These are phyloP conservation scores for Pyralis farinalis DNA, from an alignment of 2,888 invertebrate species.

Conservation along the genomic window DNA sequence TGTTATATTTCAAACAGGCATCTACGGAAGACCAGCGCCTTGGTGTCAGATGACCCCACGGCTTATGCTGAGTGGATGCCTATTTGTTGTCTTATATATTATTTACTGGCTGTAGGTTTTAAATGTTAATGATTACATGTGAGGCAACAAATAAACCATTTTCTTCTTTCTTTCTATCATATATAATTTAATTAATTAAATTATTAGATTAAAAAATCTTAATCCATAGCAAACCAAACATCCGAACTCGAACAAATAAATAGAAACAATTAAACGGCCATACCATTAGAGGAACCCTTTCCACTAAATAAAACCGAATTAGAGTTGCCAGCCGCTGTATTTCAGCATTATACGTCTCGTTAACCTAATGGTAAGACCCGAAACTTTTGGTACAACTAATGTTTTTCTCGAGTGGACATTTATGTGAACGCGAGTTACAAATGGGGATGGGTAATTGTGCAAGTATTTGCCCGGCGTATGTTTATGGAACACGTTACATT, in stretches of 20 bases:
- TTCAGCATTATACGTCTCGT: conserved; percentile 12
- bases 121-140: too few species aligned
- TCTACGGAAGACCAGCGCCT: too few species aligned
- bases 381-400: not conserved
- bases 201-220: not conserved
- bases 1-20: too few species aligned
- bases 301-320: conserved; percentile 16
- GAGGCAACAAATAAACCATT: too few species aligned
- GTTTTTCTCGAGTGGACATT: conserved; percentile 3
- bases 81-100: too few species aligned
- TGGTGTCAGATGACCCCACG: too few species aligned
- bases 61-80: too few species aligned
- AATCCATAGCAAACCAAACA: not conserved
- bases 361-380: conserved; percentile 9
- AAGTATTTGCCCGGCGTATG: not conserved
- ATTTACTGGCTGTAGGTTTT: too few species aligned
- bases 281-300: conserved; percentile 13
- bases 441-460: not conserved
- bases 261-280: conserved; percentile 10
- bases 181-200: too few species aligned
- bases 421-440: not conserved
- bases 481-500: too few species aligned
- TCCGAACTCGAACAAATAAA: not conserved
- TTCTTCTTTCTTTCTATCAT: too few species aligned
- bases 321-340: conserved; percentile 7